Conservation (phyloP, 1,140 invertebrate species). For the Gryon sp. region DNA sequence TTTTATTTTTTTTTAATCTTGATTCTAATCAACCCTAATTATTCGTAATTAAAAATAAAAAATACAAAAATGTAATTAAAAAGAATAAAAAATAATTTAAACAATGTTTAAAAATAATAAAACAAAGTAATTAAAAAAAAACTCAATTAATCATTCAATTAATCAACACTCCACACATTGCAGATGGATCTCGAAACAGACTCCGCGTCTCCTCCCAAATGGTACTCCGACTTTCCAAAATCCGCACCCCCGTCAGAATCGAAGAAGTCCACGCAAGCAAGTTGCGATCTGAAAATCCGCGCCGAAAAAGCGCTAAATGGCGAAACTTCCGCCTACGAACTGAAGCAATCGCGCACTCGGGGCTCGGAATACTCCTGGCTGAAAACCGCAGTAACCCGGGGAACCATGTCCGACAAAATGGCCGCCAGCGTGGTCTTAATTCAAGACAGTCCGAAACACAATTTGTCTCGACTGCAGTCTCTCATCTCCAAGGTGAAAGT, state of each 20-base stretch:
- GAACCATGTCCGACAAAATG: slow-evolving; percentile 91
- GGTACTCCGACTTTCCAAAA: slow-evolving; percentile 30
- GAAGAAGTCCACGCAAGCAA: slow-evolving; percentile 73
- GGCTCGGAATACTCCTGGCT: slow-evolving; percentile 84
- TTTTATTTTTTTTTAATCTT: no score
- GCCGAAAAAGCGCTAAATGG: slow-evolving; percentile 82
- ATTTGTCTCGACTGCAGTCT: slow-evolving; percentile 85
- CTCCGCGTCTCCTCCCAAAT: slow-evolving; percentile 1
- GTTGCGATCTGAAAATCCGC: slow-evolving; percentile 80
- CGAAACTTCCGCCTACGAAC: slow-evolving; percentile 82
- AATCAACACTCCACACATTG: no score
- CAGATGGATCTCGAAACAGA: background rate
- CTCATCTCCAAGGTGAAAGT: slow-evolving; percentile 90
- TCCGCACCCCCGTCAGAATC: background rate
- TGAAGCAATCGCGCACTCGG: slow-evolving; percentile 70
- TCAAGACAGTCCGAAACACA: slow-evolving; percentile 91
- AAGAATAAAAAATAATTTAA: no score
- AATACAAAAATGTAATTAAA: no score
- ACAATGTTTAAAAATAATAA: no score
- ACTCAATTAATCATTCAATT: no score
- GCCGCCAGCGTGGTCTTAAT: slow-evolving; percentile 90
- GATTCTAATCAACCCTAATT: no score
- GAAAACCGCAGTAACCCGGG: slow-evolving; percentile 87
- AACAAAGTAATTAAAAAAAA: no score
- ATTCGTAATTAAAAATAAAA: no score